Conservation (phyloP, 2,797 vertebrate species). For the Garrulus glandarius region DNA sequence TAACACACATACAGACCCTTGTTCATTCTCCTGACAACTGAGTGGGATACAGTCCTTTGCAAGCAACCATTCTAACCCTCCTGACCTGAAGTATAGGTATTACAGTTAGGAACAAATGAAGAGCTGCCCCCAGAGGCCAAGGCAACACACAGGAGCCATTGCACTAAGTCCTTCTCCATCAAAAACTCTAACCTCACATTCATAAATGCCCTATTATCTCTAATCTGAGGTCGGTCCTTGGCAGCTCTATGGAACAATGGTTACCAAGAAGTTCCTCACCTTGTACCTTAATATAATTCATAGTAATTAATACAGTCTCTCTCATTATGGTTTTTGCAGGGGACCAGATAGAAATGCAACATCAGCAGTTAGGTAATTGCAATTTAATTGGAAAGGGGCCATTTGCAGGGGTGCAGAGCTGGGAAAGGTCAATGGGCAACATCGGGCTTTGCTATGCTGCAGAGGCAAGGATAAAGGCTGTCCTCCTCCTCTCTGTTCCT, state of each 20-base stretch:
- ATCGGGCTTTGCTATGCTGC: fast-evolving
- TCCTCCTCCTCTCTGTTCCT: background rate
- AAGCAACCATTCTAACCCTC: background rate
- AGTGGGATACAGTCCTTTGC: background rate
- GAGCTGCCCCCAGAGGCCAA: background rate
- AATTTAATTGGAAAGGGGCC: background rate
- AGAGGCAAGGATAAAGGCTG: background rate
- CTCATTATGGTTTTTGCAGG: background rate
- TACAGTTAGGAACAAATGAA: background rate
- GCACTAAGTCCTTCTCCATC: background rate
- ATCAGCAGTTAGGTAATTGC: background rate
- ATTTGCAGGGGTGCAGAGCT: background rate
- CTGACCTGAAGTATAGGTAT: background rate
- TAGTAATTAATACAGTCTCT: background rate
- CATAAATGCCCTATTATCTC: background rate
- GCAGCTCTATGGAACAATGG: background rate
- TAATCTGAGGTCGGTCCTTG: background rate
- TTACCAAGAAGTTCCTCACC: background rate
- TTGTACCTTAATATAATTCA: background rate
- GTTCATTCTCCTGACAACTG: background rate
- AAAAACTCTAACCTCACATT: background rate
- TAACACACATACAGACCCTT: fast-evolving
- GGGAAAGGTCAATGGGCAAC: background rate
- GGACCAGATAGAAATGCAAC: background rate
- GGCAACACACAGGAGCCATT: background rate